Percentiles rank a stretch among this genome's conserved stretches.
Evolutionary conservation across 2,113 vertebrate genomes (phyloP).

Genomic region (Saimiri boliviensis): DNA sequence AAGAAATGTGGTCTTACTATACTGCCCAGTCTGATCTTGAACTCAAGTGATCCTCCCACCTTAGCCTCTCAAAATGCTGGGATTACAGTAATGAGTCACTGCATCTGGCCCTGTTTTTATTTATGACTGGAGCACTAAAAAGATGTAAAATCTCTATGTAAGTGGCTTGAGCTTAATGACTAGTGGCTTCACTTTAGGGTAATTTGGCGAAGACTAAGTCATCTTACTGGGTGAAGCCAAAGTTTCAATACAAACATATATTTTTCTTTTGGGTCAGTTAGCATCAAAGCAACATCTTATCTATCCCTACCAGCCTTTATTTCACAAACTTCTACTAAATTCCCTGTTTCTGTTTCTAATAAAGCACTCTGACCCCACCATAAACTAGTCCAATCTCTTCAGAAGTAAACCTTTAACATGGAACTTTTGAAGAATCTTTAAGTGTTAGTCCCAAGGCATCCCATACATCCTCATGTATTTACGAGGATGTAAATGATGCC

Average conservation of each 20-base stretch:
- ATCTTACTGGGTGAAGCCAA: background rate
- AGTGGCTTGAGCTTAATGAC: background rate
- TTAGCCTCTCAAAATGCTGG: too few relatives aligned
- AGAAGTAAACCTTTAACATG: background rate
- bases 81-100: too few relatives aligned
- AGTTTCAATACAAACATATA: background rate
- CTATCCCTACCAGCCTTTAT: background rate
- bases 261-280: background rate
- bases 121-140: background rate
- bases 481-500: background rate
- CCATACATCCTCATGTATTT: too few relatives aligned
- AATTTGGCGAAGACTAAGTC: background rate
- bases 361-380: background rate
- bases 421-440: background rate
- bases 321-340: conserved; percentile 23
- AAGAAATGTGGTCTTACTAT: too few relatives aligned
- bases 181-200: background rate
- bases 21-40: too few relatives aligned
- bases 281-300: background rate
- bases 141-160: background rate
- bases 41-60: too few relatives aligned
- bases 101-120: background rate
- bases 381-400: background rate
- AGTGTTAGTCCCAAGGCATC: background rate
- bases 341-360: background rate